phyloP scores from a whole-genome alignment of 2,113 vertebrate genomes.

The Ictidomys tridecemlineatus region DNA sequence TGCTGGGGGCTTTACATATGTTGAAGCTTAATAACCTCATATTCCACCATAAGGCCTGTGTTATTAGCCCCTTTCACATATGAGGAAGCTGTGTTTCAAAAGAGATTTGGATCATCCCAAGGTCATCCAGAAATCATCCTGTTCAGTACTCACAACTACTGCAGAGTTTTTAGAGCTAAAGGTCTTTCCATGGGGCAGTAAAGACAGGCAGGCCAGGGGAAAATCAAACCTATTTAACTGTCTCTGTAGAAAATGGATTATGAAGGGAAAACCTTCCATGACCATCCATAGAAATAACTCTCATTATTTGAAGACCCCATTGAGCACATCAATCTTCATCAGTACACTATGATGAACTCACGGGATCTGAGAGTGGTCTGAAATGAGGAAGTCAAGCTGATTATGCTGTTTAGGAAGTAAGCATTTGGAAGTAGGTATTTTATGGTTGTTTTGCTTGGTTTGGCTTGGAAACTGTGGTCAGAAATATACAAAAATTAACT shows the following conservation, averaged over 20 bases:
- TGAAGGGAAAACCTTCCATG: neutral
- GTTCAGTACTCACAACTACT: neutral
- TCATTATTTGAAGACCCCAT: neutral
- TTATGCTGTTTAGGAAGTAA: neutral
- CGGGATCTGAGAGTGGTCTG: neutral
- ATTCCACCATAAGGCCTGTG: neutral
- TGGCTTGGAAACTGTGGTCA: neutral
- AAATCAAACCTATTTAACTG: neutral
- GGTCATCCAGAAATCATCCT: neutral
- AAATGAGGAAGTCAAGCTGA: neutral
- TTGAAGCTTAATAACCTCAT: neutral
- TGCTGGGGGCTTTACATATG: neutral
- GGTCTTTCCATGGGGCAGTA: neutral
- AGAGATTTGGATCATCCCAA: neutral
- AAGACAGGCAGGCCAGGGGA: neutral
- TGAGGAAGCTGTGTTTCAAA: neutral
- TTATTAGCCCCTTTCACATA: neutral
- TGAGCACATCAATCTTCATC: neutral
- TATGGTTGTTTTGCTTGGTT: neutral
- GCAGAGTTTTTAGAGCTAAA: neutral
- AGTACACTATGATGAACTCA: neutral
- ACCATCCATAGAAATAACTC: neutral
- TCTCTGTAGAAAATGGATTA: slow-evolving; percentile 3
- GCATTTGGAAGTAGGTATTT: neutral
- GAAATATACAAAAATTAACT: neutral